Percentiles rank a stretch among this genome's conserved stretches.
phyloP scores from a whole-genome alignment of 2,888 invertebrate species.

The Thumatha senex region DNA sequence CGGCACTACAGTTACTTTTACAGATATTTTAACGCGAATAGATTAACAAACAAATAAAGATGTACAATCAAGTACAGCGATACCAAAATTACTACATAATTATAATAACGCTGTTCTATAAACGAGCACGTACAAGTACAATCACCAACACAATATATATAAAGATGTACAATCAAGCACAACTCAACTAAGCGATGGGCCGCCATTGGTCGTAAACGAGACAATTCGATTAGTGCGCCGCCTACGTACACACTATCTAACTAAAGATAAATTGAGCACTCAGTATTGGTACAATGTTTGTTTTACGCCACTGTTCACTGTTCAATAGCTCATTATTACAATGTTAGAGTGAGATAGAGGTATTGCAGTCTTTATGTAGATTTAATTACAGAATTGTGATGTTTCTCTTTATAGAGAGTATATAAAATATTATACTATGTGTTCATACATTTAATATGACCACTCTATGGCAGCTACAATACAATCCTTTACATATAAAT shows the following conservation, averaged over 20 bases:
- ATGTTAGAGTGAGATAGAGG: conserved; percentile 12
- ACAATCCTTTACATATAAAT: too few relatives aligned
- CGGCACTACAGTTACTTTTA: too few relatives aligned
- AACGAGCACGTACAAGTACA: background rate
- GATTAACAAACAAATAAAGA: too few relatives aligned
- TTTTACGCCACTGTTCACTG: conserved; percentile 1
- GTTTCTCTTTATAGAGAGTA: background rate
- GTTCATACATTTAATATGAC: too few relatives aligned
- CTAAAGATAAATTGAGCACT: conserved; percentile 9
- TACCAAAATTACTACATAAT: background rate
- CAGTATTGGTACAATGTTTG: conserved; percentile 6
- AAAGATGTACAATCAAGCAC: conserved; percentile 12
- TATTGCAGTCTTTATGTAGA: background rate
- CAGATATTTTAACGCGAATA: too few relatives aligned
- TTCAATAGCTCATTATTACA: conserved; percentile 7
- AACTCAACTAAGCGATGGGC: background rate
- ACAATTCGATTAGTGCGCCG: conserved; percentile 37
- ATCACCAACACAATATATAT: conserved; percentile 2
- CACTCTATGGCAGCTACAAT: too few relatives aligned
- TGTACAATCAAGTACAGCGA: background rate
- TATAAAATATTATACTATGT: too few relatives aligned
- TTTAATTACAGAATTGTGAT: background rate
- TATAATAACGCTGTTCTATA: too few relatives aligned
- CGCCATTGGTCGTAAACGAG: conserved; percentile 37
- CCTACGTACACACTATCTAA: conserved; percentile 25